A percentile compares a stretch with the other conserved stretches of the same genome.
phyloP scores from a whole-genome alignment of 2,888 invertebrate genomes.

The Synergus laeviventris region DNA sequence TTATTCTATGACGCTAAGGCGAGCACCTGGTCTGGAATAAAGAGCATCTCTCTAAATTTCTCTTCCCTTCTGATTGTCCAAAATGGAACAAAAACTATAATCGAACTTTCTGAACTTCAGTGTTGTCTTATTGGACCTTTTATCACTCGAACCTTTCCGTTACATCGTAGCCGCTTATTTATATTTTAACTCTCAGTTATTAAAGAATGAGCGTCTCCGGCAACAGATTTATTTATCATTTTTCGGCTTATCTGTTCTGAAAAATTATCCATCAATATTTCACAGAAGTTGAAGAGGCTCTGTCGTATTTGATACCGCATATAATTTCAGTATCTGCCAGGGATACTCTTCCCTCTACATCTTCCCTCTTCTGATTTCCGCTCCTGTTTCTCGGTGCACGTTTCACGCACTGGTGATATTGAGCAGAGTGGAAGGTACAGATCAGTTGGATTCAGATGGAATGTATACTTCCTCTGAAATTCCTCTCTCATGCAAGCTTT shows the following conservation, averaged over 20 bases:
- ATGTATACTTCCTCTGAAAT: slow-evolving; percentile 21
- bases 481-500: not conserved
- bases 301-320: not conserved
- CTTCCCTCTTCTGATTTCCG: not conserved
- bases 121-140: slow-evolving; percentile 51
- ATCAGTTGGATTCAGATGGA: slow-evolving; percentile 17
- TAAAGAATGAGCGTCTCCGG: slow-evolving; percentile 63
- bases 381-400: not conserved
- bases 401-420: slow-evolving; percentile 14
- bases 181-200: slow-evolving; percentile 59
- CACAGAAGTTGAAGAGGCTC: not conserved
- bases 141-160: slow-evolving; percentile 17
- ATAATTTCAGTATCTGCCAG: not conserved
- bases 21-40: slow-evolving; percentile 58
- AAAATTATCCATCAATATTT: not conserved
- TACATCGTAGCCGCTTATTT: slow-evolving; percentile 47
- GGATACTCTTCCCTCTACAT: not conserved
- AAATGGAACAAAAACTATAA: slow-evolving; percentile 66
- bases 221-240: slow-evolving; percentile 67
- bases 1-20: slow-evolving; percentile 54
- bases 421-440: not conserved
- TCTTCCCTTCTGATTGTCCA: slow-evolving; percentile 41
- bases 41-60: not conserved
- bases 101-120: slow-evolving; percentile 66
- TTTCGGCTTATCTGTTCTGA: slow-evolving; percentile 47